A percentile compares a stretch with the other conserved stretches of the same genome.
Evolutionary conservation across 2,797 vertebrate species (phyloP).

Genomic region (Danio jaintianensis): DNA sequence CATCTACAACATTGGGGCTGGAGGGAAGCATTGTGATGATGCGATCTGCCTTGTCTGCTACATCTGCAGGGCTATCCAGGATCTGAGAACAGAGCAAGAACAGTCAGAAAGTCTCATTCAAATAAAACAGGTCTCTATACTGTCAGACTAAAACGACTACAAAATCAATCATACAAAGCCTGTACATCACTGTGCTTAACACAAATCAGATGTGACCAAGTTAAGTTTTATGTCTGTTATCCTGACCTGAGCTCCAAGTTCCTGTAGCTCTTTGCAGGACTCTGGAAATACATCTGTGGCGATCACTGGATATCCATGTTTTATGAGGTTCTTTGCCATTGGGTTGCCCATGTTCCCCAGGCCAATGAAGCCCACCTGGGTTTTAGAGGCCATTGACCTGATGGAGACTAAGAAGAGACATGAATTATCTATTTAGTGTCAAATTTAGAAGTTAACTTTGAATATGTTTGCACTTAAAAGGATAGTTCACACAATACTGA

Average conservation of each 20-base stretch:
- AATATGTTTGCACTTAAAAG: not conserved
- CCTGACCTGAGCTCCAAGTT: constrained; percentile 92
- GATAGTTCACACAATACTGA: too few species aligned
- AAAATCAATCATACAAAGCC: constrained; percentile 6
- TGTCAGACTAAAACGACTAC: not conserved
- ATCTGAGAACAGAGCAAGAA: constrained; percentile 79
- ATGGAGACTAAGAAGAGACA: constrained; percentile 80
- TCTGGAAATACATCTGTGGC: constrained; percentile 96
- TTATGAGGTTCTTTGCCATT: constrained; percentile 97
- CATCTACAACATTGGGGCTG: constrained; percentile 91
- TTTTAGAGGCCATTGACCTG: constrained; percentile 97
- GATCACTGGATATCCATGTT: constrained; percentile 94
- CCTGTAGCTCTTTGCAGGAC: constrained; percentile 94
- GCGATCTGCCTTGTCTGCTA: constrained; percentile 95
- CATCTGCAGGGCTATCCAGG: constrained; percentile 92
- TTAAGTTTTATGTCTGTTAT: not conserved
- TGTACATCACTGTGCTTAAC: not conserved
- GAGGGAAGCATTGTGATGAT: constrained; percentile 99
- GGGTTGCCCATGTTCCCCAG: constrained; percentile 99
- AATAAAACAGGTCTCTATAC: not conserved
- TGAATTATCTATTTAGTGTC: not conserved
- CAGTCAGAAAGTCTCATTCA: not conserved
- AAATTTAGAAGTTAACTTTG: constrained; percentile 11
- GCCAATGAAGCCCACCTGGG: constrained; percentile 94
- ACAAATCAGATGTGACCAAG: not conserved